Evolutionary conservation across 2,113 vertebrate genomes (phyloP).

Genomic region (Gnathonemus longibarbis): DNA sequence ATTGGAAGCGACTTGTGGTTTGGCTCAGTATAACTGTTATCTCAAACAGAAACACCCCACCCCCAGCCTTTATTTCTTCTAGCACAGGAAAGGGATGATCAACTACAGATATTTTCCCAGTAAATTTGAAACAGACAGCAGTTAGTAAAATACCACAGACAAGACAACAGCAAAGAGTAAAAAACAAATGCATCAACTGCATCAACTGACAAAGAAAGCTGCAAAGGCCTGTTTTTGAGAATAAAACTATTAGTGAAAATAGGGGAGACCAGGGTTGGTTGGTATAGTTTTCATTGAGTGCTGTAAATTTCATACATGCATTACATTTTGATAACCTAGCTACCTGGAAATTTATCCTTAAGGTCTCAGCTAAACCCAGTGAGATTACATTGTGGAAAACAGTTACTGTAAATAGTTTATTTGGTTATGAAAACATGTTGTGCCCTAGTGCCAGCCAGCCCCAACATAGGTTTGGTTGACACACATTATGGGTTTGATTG

Average conservation of each 20-base stretch:
- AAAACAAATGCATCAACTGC: not conserved
- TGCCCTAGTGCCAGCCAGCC: not conserved
- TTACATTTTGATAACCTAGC: not conserved
- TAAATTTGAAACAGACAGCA: slow-evolving; percentile 14
- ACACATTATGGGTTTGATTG: not conserved
- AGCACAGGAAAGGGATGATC: slow-evolving; percentile 13
- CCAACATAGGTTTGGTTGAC: not conserved
- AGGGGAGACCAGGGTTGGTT: not conserved
- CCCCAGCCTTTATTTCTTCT: slow-evolving; percentile 18
- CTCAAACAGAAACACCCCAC: not conserved
- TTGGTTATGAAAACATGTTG: not conserved
- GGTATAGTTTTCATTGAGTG: not conserved
- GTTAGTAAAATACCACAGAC: not conserved
- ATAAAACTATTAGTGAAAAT: not conserved
- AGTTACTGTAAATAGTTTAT: not conserved
- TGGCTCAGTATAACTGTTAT: not conserved
- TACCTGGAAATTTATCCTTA: not conserved
- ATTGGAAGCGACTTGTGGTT: not conserved
- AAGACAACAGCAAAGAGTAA: not conserved
- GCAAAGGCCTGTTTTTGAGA: not conserved
- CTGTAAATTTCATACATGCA: not conserved
- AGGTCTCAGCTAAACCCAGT: not conserved
- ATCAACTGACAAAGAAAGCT: not conserved
- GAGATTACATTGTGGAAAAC: not conserved
- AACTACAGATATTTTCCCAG: slow-evolving; percentile 26